Conservation (phyloP, 2,888 invertebrate species). For the Tachina fera region DNA sequence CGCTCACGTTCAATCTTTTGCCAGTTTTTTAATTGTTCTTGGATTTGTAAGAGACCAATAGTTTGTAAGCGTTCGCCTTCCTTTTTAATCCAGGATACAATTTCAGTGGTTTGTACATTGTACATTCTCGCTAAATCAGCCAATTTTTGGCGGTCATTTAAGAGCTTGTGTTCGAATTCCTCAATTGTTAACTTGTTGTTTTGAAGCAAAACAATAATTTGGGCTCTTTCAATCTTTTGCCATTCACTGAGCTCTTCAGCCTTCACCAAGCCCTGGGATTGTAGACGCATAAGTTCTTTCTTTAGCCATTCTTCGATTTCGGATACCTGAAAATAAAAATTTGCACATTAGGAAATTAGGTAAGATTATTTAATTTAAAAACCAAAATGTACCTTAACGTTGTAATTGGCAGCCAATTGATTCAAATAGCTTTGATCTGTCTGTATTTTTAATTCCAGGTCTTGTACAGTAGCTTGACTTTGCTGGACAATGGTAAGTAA, state of each 20-base stretch:
- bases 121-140: constrained; percentile 78
- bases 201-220: constrained; percentile 77
- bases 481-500: constrained; percentile 77
- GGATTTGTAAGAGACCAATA: constrained; percentile 77
- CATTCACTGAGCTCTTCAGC: constrained; percentile 80
- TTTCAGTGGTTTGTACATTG: constrained; percentile 79
- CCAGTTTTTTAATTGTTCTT: constrained; percentile 80
- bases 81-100: constrained; percentile 80
- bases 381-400: constrained; percentile 73
- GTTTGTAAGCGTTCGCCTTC: constrained; percentile 79
- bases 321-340: constrained; percentile 72
- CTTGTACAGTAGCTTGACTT: constrained; percentile 79
- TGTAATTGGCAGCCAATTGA: constrained; percentile 79
- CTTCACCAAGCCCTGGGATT: constrained; percentile 79
- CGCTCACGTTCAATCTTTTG: constrained; percentile 80
- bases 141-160: constrained; percentile 79
- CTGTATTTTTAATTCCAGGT: constrained; percentile 79
- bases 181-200: constrained; percentile 80
- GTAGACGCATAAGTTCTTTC: constrained; percentile 78
- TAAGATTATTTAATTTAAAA: background rate
- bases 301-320: constrained; percentile 81
- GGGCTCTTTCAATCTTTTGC: constrained; percentile 79
- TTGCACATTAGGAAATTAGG: too few relatives aligned
- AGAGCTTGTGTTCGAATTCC: constrained; percentile 78
- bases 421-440: constrained; percentile 79